Evolutionary conservation across 2,113 vertebrate genomes (phyloP), one percentile per base, ranked within the genome.

Genomic region (Collichthys lucidus): DNA sequence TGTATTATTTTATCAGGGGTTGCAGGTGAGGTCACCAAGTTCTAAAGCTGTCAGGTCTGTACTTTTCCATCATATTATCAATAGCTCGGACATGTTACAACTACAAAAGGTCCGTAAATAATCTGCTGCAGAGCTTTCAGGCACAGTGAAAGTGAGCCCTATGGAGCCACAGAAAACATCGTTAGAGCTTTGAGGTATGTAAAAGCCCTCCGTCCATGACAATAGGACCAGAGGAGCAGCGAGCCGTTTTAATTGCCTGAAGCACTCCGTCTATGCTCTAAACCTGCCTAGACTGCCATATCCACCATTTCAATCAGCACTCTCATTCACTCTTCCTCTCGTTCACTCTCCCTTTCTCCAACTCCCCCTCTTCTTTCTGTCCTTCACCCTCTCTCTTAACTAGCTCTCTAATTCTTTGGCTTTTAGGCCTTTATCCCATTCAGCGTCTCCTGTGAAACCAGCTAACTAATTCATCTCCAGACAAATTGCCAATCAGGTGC

Each of bases 401-500:
- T 88, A 88, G 85, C 84, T 80, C 90, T 86, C 85, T 86, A 83
- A 83, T 91, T 92, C 88, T 91, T 88, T 89, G 81, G 86, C 87
- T 91, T 91, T 86, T 82, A 55, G 79, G 79, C 59, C 82, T 93
- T 90, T 90, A 76, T 89, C 86, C 88, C 80, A 83, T 92, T 92
- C 91, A 92, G 61, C 61, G 20, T 71, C 77, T 87, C 83, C 90
- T 91, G 88, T 90, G 89, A 91, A 85, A 92, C 89, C 91, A 89
- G 92, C 90, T 83, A 87, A 90, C 88, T 89, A 90, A 92, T 92
- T 93, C 92, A 92, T 92, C 87, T 88, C 80, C 90, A 91, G 92
- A 93, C 91, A 92, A 94, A 94, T 94, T 94, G 92, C 89, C 89
- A 94, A 94, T 93, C 93, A 94, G 90, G 61, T 60, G 61, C 16